These are phyloP conservation scores for Trematocara stigmaticum DNA, from an alignment of 2,113 vertebrate species.

Conservation along the genomic window DNA sequence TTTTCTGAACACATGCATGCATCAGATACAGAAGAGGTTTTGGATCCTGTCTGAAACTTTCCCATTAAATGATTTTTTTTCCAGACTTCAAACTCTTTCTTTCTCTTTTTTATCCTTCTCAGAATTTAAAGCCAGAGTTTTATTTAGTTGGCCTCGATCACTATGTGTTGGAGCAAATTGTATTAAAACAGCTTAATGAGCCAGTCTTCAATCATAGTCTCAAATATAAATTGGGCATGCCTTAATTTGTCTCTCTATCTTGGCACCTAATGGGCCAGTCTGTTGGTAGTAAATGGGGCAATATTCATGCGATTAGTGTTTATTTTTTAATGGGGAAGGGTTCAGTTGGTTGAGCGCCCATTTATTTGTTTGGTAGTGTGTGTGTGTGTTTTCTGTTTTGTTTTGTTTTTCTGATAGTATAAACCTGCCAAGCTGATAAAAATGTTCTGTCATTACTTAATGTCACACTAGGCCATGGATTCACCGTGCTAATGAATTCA, in stretches of 20 bases:
- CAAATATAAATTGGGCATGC: not conserved
- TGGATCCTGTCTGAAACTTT: not conserved
- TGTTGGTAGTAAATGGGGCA: conserved; percentile 23
- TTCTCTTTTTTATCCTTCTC: not conserved
- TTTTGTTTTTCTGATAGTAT: not conserved
- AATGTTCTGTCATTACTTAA: not conserved
- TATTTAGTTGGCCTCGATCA: not conserved
- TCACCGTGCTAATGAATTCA: not conserved
- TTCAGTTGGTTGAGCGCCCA: not conserved
- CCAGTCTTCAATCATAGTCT: not conserved
- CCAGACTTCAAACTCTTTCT: not conserved
- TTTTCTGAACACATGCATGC: not conserved
- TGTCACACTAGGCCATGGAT: not conserved
- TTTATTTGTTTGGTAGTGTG: not conserved
- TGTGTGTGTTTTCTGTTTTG: not conserved
- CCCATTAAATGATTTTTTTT: not conserved
- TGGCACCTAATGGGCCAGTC: not conserved
- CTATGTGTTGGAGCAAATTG: not conserved
- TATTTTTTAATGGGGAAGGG: conserved; percentile 11
- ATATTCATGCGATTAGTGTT: conserved; percentile 12
- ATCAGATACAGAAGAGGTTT: not conserved
- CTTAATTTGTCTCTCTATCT: conserved; percentile 28
- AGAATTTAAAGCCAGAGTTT: not conserved
- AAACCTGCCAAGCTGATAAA: not conserved
- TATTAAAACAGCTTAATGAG: not conserved